Conservation (phyloP, 2,888 invertebrate species). For the Coenonympha arcania region DNA sequence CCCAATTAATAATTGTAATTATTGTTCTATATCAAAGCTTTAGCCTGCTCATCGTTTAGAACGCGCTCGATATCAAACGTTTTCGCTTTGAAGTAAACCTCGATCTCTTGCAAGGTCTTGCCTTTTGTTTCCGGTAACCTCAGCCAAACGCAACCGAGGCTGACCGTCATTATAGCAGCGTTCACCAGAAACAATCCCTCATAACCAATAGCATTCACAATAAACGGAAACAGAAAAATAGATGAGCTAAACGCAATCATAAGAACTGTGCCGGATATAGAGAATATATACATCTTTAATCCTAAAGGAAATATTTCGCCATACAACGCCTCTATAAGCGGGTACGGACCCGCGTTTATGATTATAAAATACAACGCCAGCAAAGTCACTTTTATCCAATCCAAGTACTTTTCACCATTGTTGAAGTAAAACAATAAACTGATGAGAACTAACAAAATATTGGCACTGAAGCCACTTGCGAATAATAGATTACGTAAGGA, state of each 20-base stretch:
- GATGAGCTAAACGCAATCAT: background rate
- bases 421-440: slow-evolving; percentile 21
- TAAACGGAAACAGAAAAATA: slow-evolving; percentile 11
- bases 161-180: background rate
- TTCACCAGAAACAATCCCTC: slow-evolving; percentile 4
- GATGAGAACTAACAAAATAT: slow-evolving; percentile 15
- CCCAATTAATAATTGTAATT: too few species aligned
- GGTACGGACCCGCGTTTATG: slow-evolving; percentile 11
- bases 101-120: slow-evolving; percentile 36
- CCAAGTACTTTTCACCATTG: slow-evolving; percentile 5
- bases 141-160: background rate
- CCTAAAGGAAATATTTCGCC: slow-evolving; percentile 18
- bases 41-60: background rate
- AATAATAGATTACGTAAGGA: slow-evolving; percentile 22
- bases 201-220: slow-evolving; percentile 27
- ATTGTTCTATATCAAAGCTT: slow-evolving; percentile 1
- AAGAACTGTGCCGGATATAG: background rate
- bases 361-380: slow-evolving; percentile 11
- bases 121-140: slow-evolving; percentile 37
- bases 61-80: slow-evolving; percentile 1
- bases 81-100: slow-evolving; percentile 20
- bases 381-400: slow-evolving; percentile 25
- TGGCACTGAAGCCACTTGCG: slow-evolving; percentile 20
- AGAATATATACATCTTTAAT: slow-evolving; percentile 10
- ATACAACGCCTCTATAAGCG: slow-evolving; percentile 8